Evolutionary conservation across 2,797 vertebrate species (phyloP).

Genomic region (Octomys mimax): DNA sequence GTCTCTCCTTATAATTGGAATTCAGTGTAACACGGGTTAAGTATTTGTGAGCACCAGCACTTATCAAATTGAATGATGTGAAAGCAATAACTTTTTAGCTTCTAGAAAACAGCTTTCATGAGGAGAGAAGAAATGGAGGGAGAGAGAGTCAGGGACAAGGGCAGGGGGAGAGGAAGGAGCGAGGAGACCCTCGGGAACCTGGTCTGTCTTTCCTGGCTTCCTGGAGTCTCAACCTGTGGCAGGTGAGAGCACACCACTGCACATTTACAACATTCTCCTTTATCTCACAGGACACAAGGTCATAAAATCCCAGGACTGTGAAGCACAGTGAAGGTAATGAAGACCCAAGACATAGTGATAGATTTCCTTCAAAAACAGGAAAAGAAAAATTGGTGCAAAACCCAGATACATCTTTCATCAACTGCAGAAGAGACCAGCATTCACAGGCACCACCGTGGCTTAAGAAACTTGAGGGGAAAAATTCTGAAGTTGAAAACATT

Average conservation of each 20-base stretch:
- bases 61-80: neutral
- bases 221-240: neutral
- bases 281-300: neutral
- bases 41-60: neutral
- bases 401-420: neutral
- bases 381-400: neutral
- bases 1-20: neutral
- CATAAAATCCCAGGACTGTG: neutral
- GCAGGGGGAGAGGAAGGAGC: neutral
- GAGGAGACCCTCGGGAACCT: neutral
- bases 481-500: neutral
- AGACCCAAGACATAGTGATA: neutral
- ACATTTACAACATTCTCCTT: neutral
- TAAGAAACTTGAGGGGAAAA: neutral
- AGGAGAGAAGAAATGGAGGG: no score
- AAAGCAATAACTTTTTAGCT: neutral
- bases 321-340: neutral
- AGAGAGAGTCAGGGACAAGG: neutral
- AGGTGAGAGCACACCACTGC: neutral
- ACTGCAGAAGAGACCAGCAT: neutral
- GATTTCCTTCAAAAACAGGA: slow-evolving; percentile 8
- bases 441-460: neutral
- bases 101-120: neutral
- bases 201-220: neutral
- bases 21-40: neutral